Base-by-base conservation (phyloP, 2,888 invertebrate genomes). In the Congeria kusceri region DNA sequence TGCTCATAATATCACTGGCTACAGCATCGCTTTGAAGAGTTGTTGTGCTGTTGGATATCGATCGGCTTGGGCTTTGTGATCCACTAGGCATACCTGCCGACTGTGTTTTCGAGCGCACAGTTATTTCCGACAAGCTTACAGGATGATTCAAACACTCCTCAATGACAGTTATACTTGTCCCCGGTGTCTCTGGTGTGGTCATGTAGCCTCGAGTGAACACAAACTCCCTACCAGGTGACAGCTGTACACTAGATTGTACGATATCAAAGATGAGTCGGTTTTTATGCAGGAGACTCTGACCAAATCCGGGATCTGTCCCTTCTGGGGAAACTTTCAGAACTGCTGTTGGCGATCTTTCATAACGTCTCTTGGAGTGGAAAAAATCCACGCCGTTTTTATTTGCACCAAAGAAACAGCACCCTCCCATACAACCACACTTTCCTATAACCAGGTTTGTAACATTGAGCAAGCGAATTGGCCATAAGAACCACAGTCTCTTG, bases 381-480 rank as follows among this genome's bases (percentile, higher is more conserved):
- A 98, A 98, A 85, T 96, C 96, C 15, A 95, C 94, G 0, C 98
- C 99, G 92, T 98, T 98, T 90, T 96, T 95, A 93, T 98, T 98
- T 69, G 95, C 96, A 1, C 98, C 99, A 92, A 99, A 99, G 94
- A 99, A 99, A 15, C 95, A 95, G 91, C 98, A 98, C 0, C 98
- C 98, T 2, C 99, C 99, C 39, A 97, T 96, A 93, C 99, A 99
- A 0, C 99, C 99, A 92, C 99, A 99, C 86, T 96, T 97, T 32
- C 93, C 93, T 18, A 83, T 39, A 1, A 86, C 78, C 56, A 66
- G 58, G 11, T 72, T 49, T 3, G 80, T 62, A 15, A 80, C 62
- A 53, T 78, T 85, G 23, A 86, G 29, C 20, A 76, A 93, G 86
- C 96, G 96, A 23, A 95, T 94, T 0, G 97, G 96, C 99, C 99